Evolutionary conservation across 1,140 invertebrate species (phyloP).

Genomic region (Camponotus vicinus): DNA sequence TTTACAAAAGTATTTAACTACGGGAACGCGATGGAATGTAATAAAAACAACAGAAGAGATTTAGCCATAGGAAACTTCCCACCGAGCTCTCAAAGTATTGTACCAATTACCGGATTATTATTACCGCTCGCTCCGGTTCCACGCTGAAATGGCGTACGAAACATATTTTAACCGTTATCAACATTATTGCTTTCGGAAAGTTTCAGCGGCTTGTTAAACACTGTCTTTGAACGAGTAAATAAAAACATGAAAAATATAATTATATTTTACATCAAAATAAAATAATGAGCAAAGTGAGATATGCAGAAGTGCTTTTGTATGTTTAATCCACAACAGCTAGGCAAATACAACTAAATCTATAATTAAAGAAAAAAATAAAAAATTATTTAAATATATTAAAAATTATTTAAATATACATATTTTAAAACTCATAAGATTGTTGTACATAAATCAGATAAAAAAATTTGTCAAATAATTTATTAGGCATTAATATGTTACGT

Average conservation of each 20-base stretch:
- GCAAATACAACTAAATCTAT: background rate
- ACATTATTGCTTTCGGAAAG: background rate
- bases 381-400: too few species aligned
- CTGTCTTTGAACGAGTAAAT: background rate
- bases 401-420: background rate
- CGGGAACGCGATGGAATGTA: background rate
- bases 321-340: background rate
- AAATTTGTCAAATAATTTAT: background rate
- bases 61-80: constrained; percentile 37
- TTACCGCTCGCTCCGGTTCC: background rate
- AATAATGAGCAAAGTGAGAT: background rate
- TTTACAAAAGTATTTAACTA: constrained; percentile 45
- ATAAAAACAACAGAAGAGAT: constrained; percentile 42
- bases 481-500: background rate
- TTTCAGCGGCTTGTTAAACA: background rate
- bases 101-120: constrained; percentile 48
- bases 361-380: background rate
- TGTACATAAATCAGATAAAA: background rate
- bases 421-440: background rate
- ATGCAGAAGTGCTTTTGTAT: background rate
- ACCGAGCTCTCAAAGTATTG: constrained; percentile 24
- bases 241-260: background rate
- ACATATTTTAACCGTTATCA: constrained; percentile 28
- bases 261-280: background rate
- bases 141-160: background rate